Evolutionary conservation across 1,140 invertebrate species (phyloP).

Genomic region (Calliopsis andreniformis): DNA sequence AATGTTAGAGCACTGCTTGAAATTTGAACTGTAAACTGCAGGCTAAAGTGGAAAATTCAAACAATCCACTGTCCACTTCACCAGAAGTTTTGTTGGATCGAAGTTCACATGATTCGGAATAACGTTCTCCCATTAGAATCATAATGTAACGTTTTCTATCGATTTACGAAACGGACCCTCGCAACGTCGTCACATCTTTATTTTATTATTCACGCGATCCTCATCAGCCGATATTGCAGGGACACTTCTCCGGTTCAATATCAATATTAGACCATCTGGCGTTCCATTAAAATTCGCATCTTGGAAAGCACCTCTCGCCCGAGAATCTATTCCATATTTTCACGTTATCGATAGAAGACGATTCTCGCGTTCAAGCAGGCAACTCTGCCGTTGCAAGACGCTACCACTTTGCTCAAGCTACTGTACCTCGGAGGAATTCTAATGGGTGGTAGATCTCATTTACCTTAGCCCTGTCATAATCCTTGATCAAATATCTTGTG

Average conservation of each 20-base stretch:
- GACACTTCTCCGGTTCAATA: slow-evolving; percentile 20
- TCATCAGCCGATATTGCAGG: slow-evolving; percentile 25
- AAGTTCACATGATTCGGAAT: background rate
- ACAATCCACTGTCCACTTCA: too few species aligned
- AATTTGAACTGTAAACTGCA: too few species aligned
- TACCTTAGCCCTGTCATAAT: too few species aligned
- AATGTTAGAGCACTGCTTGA: too few species aligned
- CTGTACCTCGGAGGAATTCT: background rate
- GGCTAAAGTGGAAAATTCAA: too few species aligned
- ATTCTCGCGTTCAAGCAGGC: background rate
- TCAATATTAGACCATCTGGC: slow-evolving; percentile 50
- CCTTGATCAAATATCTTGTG: background rate
- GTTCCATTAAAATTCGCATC: slow-evolving; percentile 46
- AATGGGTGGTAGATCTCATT: background rate
- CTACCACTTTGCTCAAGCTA: background rate
- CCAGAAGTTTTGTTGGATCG: background rate
- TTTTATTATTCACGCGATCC: slow-evolving; percentile 46
- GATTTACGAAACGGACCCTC: background rate
- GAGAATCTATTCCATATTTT: slow-evolving; percentile 46
- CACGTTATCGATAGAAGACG: slow-evolving; percentile 26
- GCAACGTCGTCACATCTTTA: slow-evolving; percentile 27
- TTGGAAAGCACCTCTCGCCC: slow-evolving; percentile 12
- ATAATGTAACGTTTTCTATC: background rate
- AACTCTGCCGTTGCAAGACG: background rate
- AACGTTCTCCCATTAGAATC: background rate